These are phyloP conservation scores for Enteromius unitaeniatus DNA, from an alignment of 2,797 vertebrate species.

Conservation along the genomic window DNA sequence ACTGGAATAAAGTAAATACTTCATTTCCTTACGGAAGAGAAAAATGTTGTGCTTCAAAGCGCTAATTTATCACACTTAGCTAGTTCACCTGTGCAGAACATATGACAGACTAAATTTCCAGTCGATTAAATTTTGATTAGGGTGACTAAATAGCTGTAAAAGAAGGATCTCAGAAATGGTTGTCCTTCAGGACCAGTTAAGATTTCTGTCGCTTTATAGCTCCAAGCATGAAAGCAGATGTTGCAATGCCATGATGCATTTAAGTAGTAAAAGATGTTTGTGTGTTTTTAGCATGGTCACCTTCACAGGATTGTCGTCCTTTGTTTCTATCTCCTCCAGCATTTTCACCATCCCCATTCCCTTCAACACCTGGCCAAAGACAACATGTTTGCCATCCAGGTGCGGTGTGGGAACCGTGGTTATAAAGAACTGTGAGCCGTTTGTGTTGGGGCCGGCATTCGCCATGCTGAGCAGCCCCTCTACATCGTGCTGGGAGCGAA, in stretches of 20 bases:
- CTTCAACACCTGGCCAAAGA: conserved; percentile 93
- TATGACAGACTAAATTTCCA: conserved; percentile 20
- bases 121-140: conserved; percentile 13
- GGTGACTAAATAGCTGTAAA: conserved; percentile 7
- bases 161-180: conserved; percentile 7
- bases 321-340: conserved; percentile 87
- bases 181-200: background rate
- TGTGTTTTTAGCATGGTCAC: conserved; percentile 69
- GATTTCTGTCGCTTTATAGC: background rate
- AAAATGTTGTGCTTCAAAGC: conserved; percentile 10
- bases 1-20: background rate
- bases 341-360: conserved; percentile 90
- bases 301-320: conserved; percentile 87
- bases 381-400: conserved; percentile 92
- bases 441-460: conserved; percentile 91
- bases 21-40: background rate
- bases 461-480: conserved; percentile 95
- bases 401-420: conserved; percentile 92
- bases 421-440: conserved; percentile 98
- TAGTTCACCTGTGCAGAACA: conserved; percentile 16
- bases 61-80: conserved; percentile 8
- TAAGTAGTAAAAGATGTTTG: background rate
- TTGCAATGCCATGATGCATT: background rate
- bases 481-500: conserved; percentile 83
- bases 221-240: background rate